Base-by-base conservation (phyloP, 2,797 vertebrate genomes). In the Sphenodon punctatus region DNA sequence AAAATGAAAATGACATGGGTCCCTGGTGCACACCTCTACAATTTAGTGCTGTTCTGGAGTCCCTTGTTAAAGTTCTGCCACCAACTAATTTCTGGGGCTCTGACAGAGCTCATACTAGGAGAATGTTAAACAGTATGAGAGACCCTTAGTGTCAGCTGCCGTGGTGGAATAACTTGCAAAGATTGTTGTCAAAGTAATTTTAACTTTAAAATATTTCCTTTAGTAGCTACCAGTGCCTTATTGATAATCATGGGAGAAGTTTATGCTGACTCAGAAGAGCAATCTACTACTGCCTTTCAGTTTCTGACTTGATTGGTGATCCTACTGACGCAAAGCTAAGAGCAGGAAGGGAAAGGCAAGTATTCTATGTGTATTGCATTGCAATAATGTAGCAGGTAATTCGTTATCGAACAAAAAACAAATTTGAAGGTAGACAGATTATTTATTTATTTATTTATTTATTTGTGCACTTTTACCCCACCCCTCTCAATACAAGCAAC, bases 1-100 rank as follows among this genome's bases (percentile, higher is more conserved):
- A n/a, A n/a, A n/a, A n/a, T n/a, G n/a, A n/a, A n/a, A n/a, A n/a
- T n/a, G n/a, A n/a, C n/a, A n/a, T n/a, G n/a, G n/a, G n/a, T n/a
- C n/a, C n/a, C n/a, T n/a, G n/a, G n/a, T n/a, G n/a, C n/a, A 60
- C 77, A 59, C 53, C 38, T 51, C 61, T 67, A 19, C n/a, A 27
- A 46, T 60, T 25, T 13, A 20, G 56, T 7, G 46, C 39, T 71
- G 41, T 9, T 30, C 7, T 41, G 19, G 56, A 76, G 6, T 12
- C 58, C 32, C 23, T 63, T 19, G 3, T 63, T n/a, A 43, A 15
- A 15, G 17, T 49, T 63, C 55, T 49, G 56, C 30, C 10, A 43
- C 6, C 4, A 38, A 13, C 49, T 51, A 12, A 64, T 64, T 36
- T 68, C 27, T 45, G 8, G 36, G 14, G 48, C 49, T 64, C 4